Percentiles rank a stretch among this genome's conserved stretches.
These are phyloP conservation scores for Oxyura jamaicensis DNA, from an alignment of 2,113 vertebrate genomes.

Conservation along the genomic window DNA sequence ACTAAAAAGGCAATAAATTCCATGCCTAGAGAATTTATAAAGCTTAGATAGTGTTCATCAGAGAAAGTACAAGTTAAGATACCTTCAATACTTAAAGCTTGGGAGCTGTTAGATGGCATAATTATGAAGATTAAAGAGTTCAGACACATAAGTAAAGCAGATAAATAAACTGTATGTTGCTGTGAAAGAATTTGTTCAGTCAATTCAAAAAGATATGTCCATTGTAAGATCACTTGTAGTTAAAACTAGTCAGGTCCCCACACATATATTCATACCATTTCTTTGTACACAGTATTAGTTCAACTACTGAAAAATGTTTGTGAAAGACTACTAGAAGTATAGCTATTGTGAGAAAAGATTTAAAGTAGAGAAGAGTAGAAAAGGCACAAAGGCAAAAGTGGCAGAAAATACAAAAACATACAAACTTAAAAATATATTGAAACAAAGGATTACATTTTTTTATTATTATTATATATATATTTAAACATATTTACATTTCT, in stretches of 20 bases:
- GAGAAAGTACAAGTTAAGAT: background rate
- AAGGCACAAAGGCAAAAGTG: background rate
- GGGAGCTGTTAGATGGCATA: background rate
- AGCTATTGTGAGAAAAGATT: background rate
- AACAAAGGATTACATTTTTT: background rate
- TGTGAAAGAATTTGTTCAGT: background rate
- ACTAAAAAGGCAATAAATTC: background rate
- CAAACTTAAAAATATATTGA: background rate
- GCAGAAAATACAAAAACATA: background rate
- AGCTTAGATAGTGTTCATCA: background rate
- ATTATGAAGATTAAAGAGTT: background rate
- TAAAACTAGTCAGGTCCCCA: background rate
- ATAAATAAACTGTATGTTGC: background rate
- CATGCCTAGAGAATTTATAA: background rate
- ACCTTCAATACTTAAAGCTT: background rate
- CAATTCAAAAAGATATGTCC: background rate
- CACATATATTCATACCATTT: background rate
- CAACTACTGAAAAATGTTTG: background rate
- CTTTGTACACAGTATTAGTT: background rate
- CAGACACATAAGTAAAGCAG: background rate
- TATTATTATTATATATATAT: too few species aligned
- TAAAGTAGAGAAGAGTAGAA: background rate
- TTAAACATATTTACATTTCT: background rate
- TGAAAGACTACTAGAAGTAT: background rate
- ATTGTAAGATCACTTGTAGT: background rate